Evolutionary conservation across 2,797 vertebrate genomes (phyloP), one percentile per base, ranked within the genome.

Genomic region (Danio aesculapii): DNA sequence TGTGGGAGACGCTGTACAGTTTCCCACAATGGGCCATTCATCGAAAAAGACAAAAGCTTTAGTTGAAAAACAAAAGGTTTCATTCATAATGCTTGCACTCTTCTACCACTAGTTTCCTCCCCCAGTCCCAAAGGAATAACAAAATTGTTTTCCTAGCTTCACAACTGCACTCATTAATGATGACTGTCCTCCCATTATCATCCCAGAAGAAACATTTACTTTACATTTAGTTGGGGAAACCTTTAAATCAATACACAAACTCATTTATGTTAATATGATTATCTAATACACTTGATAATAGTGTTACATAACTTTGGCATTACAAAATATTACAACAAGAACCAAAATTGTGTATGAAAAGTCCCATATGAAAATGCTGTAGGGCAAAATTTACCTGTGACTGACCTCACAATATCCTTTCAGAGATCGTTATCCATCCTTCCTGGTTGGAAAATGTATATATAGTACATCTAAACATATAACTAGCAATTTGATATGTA

Each of bases 1-100:
- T 57, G 59, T 30, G 67, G 74, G 21, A 79, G 81, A 81, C 64
- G 39, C 39, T 64, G 79, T 85, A 83, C 79, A 73, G 39, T 81
- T 84, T 85, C 83, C 68, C 73, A 88, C 84, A 88, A 86, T 84
- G 77, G 76, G 46, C 85, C 66, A 84, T 84, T 87, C 88, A 85
- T 53, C 72, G 12, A 63, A 62, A 62, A 81, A 86, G 84, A 88
- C 86, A 89, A 88, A 84, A 79, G 87, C 83, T 71, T 82, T 80
- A 84, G 64, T 78, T 78, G 73, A 77, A 86, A 87, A 83, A 89
- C 87, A 89, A 90, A 88, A 87, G 79, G 55, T 59, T 84, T 79
- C 71, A 64, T 77, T 76, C 68, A 75, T 86, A 88, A 88, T 87
- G 83, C 79, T 71, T 46, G 52, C 19, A 61, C 81, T 64, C 58